phyloP scores from a whole-genome alignment of 53 echinoderm and acorn worm species.

The Astropecten irregularis region DNA sequence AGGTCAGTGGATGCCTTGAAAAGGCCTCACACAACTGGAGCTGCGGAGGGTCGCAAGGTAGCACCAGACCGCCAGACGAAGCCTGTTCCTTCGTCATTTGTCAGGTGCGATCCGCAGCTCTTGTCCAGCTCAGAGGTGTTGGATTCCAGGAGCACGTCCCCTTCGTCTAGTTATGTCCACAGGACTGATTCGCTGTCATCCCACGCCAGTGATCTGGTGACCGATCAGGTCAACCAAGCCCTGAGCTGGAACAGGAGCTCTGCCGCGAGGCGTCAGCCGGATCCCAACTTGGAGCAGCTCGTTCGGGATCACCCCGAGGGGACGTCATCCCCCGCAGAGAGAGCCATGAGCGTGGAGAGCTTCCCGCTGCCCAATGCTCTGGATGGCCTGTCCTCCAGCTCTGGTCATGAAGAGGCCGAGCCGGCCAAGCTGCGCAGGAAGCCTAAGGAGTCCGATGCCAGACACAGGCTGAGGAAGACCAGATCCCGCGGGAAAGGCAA shows the following conservation, averaged over 20 bases:
- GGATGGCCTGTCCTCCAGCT: conserved; percentile 59
- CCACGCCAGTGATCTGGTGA: conserved; percentile 40
- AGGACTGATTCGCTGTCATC: conserved; percentile 43
- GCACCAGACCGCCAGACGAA: background rate
- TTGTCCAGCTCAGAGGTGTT: conserved; percentile 44
- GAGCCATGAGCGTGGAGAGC: conserved; percentile 76
- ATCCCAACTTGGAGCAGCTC: conserved; percentile 11
- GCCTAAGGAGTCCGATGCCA: conserved; percentile 47
- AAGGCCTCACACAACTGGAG: conserved; percentile 21
- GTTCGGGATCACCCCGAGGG: conserved; percentile 65
- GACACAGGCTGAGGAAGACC: conserved; percentile 72
- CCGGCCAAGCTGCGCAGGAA: conserved; percentile 21
- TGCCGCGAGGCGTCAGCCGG: background rate
- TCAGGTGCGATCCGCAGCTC: conserved; percentile 25
- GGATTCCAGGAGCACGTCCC: conserved; percentile 9
- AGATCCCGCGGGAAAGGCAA: conserved; percentile 90
- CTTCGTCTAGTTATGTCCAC: conserved; percentile 18
- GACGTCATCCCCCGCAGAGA: conserved; percentile 6
- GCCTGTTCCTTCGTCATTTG: background rate
- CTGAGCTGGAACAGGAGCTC: background rate
- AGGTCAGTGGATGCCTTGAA: background rate
- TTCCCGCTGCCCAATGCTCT: conserved; percentile 87
- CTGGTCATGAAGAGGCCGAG: background rate
- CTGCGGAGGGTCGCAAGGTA: background rate
- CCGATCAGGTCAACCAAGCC: conserved; percentile 20